These are phyloP conservation scores for Goniozus legneri DNA, from an alignment of 1,140 invertebrate genomes.

Conservation along the genomic window DNA sequence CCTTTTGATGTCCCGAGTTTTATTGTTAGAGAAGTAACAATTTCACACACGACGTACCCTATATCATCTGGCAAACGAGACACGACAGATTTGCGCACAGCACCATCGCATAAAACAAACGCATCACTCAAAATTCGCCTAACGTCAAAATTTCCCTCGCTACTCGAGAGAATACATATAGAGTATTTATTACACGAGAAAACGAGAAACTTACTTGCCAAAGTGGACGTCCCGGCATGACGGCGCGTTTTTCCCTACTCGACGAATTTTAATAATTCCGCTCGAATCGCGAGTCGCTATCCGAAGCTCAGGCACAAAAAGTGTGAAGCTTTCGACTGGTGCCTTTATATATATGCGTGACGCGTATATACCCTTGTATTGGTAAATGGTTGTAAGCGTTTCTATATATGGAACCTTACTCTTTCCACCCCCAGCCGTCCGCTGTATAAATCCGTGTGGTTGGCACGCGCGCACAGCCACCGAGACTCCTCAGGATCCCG, in stretches of 20 bases:
- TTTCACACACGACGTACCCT: too few species aligned
- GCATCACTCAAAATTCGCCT: too few species aligned
- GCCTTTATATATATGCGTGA: slow-evolving; percentile 47
- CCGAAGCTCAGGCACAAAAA: slow-evolving; percentile 43
- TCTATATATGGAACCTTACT: slow-evolving; percentile 49
- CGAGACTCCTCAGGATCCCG: not conserved
- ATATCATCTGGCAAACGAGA: too few species aligned
- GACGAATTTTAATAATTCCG: slow-evolving; percentile 10
- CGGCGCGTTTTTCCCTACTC: slow-evolving; percentile 12
- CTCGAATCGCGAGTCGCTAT: slow-evolving; percentile 3
- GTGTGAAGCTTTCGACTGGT: slow-evolving; percentile 31
- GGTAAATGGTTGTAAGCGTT: slow-evolving; percentile 33
- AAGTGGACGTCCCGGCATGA: slow-evolving; percentile 47
- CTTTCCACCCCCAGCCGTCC: slow-evolving; percentile 22
- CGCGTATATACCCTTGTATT: slow-evolving; percentile 36
- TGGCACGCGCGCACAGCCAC: not conserved
- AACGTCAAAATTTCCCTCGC: too few species aligned
- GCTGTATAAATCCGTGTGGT: not conserved
- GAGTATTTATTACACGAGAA: too few species aligned
- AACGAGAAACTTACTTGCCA: slow-evolving; percentile 52
- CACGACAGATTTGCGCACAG: too few species aligned
- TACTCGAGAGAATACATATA: too few species aligned
- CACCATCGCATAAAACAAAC: too few species aligned
- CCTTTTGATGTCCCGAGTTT: too few species aligned
- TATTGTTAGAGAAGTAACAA: too few species aligned